Base-by-base conservation (phyloP, 2,113 vertebrate genomes). In the Heterochromis multidens region DNA sequence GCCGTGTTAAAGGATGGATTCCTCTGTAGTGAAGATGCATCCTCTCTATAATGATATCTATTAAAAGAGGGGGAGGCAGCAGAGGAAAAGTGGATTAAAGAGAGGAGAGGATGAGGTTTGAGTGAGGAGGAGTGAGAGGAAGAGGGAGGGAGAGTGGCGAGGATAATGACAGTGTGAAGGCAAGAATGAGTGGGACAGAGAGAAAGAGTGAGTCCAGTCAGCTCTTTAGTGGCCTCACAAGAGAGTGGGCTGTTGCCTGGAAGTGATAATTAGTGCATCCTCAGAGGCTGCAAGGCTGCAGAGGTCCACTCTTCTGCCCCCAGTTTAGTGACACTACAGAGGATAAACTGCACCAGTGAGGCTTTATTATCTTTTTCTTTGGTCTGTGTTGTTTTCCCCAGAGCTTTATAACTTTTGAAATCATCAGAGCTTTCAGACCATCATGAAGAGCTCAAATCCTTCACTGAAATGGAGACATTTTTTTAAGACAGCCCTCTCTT, bases 231-330 rank as follows among this genome's bases (percentile, higher is more conserved):
- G 37, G 52, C 57, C 76, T 90, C 88, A 84, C 21, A 2, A 77
- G 74, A 83, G 77, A 76, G 87, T 7, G 16, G 46, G 25, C 33
- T 21, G 72, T 8, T 25, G 87, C 60, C 88, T 65, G 65, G 62
- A 81, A 84, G 80, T 89, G 86, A 87, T 89, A 86, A 93, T 89
- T 89, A 91, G 57, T 80, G 25, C 12, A 23, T 88, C 59, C 82
- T 90, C 84, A 35, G 77, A 81, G 85, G 60, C 72, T 56, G 72
- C 27, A 8, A 63, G 86, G 58, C 74, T 72, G 81, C 70, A 56
- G 70, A 81, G 85, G 52, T 23, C 29, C 81, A 76, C 76, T 58
- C 58, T 57, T 58, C 43, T 86, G 85, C 17, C 78, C 82, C 27
- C 14, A 31, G 49, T 70, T 65, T n/a, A 62, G 79, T 74, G 63